phyloP scores from a whole-genome alignment of 1,140 invertebrate genomes.

The Zaprionus kolodkinae region DNA sequence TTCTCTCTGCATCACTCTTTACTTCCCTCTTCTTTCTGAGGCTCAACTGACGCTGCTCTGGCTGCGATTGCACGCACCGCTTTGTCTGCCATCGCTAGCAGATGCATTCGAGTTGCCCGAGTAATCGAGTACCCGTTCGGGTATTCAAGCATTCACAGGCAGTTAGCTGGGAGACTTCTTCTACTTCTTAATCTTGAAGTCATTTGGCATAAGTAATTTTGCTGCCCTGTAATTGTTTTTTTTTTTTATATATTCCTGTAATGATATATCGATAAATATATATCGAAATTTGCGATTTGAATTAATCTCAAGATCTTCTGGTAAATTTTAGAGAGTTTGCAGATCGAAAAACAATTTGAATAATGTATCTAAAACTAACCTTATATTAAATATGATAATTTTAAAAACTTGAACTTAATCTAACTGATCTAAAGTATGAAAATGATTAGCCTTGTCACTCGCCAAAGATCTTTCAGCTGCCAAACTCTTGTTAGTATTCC shows the following conservation, averaged over 20 bases:
- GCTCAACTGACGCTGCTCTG: slow-evolving; percentile 71
- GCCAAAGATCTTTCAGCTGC: too few relatives aligned
- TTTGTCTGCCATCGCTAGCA: slow-evolving; percentile 68
- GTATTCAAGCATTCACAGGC: slow-evolving; percentile 33
- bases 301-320: too few relatives aligned
- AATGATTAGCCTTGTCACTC: too few relatives aligned
- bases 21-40: slow-evolving; percentile 14
- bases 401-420: background rate
- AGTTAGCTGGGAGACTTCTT: slow-evolving; percentile 9
- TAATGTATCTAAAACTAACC: too few relatives aligned
- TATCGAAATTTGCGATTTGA: background rate
- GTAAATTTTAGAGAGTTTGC: too few relatives aligned
- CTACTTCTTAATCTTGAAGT: background rate
- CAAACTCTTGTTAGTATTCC: background rate
- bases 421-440: background rate
- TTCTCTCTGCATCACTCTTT: background rate
- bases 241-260: too few relatives aligned
- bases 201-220: too few relatives aligned
- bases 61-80: slow-evolving; percentile 76
- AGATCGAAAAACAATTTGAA: too few relatives aligned
- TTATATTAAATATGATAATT: too few relatives aligned
- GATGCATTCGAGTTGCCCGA: slow-evolving; percentile 34
- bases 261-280: background rate
- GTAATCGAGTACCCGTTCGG: slow-evolving; percentile 8
- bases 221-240: too few relatives aligned